Conservation (phyloP, 2,113 vertebrate species). For the Benthochromis sp. region DNA sequence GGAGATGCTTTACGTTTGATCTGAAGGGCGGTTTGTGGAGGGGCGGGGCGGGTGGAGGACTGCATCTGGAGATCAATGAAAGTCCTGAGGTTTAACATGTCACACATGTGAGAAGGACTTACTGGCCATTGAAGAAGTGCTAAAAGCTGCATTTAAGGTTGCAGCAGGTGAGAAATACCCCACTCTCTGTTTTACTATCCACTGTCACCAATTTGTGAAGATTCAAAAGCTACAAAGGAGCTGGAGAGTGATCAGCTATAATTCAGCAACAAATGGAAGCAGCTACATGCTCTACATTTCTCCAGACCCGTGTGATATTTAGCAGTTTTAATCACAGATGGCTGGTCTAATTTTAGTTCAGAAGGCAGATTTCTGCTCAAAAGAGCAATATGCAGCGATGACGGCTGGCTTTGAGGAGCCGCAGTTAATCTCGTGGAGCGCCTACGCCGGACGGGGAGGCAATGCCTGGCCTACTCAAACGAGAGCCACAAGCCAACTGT, state of each 20-base stretch:
- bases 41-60: conserved; percentile 11
- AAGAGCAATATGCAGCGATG: conserved; percentile 17
- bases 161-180: conserved; percentile 47
- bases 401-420: conserved; percentile 27
- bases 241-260: neutral
- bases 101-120: conserved; percentile 37
- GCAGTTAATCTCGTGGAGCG: conserved; percentile 46
- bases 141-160: conserved; percentile 46
- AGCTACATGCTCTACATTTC: neutral
- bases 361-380: conserved; percentile 49
- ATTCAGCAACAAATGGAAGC: conserved; percentile 16
- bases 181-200: conserved; percentile 34
- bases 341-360: conserved; percentile 59
- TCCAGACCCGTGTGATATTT: conserved; percentile 27
- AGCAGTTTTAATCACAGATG: conserved; percentile 65
- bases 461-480: conserved; percentile 38
- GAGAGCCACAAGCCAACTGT: conserved; percentile 8
- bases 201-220: conserved; percentile 11
- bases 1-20: conserved; percentile 47
- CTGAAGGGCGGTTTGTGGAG: conserved; percentile 25
- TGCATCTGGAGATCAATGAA: conserved; percentile 50
- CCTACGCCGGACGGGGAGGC: neutral
- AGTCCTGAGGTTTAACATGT: conserved; percentile 40
- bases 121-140: conserved; percentile 25
- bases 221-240: neutral